These are phyloP conservation scores for Zoanthus gigantus DNA, from an alignment of 92 coral and sea anemone species.

Conservation along the genomic window DNA sequence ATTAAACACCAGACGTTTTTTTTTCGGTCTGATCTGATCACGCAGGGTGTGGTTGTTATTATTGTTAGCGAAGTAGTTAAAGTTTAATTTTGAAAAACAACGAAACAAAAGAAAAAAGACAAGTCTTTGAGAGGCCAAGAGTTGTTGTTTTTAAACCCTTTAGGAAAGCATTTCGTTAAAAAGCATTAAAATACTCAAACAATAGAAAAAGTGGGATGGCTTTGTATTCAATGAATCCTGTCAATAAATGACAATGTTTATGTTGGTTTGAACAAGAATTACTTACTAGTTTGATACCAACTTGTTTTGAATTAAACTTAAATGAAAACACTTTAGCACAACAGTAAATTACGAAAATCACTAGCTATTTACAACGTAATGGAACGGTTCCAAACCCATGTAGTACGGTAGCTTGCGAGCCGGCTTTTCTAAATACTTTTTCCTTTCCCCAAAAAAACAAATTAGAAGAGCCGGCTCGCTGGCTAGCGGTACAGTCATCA, in stretches of 20 bases:
- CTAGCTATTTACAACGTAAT: not conserved
- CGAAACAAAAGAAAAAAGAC: slow-evolving; percentile 8
- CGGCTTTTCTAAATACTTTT: too few relatives aligned
- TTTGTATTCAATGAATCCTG: not conserved
- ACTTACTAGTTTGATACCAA: not conserved
- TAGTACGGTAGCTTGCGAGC: not conserved
- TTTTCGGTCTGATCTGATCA: slow-evolving; percentile 43
- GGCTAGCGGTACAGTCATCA: too few relatives aligned
- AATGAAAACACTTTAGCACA: not conserved
- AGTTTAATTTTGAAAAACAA: slow-evolving; percentile 26
- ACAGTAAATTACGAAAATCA: not conserved
- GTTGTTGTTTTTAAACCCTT: not conserved
- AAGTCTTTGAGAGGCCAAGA: not conserved
- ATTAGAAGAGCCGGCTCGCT: too few relatives aligned
- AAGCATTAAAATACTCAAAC: not conserved
- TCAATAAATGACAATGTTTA: not conserved
- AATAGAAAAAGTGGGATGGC: not conserved
- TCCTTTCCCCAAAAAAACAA: too few relatives aligned
- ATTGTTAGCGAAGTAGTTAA: slow-evolving; percentile 28
- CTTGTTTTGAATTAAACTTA: not conserved
- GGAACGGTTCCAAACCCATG: not conserved
- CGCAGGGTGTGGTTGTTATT: slow-evolving; percentile 32
- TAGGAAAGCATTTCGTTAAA: not conserved
- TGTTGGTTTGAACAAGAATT: not conserved
- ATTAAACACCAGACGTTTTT: slow-evolving; percentile 46